A percentile compares a stretch with the other conserved stretches of the same genome.
Conservation (phyloP, 2,888 invertebrate genomes). For the Ptycholaimellus sp. region DNA sequence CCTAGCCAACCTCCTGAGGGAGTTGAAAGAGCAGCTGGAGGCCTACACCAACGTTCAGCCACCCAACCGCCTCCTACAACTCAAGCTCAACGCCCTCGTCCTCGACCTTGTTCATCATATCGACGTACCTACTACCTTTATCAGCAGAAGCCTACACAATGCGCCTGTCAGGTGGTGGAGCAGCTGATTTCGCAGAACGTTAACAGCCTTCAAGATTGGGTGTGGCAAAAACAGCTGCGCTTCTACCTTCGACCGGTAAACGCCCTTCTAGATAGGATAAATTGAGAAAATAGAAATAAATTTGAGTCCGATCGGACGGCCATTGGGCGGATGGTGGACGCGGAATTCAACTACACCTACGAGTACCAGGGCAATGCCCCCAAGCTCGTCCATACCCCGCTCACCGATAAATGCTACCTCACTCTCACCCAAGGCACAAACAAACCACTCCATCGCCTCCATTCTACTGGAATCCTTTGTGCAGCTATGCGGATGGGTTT, state of each 20-base stretch:
- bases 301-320: too few species aligned
- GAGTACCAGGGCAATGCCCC: conserved; percentile 91
- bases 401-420: conserved; percentile 89
- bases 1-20: conserved; percentile 22
- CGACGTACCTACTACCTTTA: too few species aligned
- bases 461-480: too few species aligned
- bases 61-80: conserved; percentile 38
- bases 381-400: conserved; percentile 75
- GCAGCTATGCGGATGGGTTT: conserved; percentile 68
- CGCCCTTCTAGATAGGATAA: too few species aligned
- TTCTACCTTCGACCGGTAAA: conserved; percentile 23
- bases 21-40: conserved; percentile 29
- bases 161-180: too few species aligned
- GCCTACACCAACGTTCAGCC: conserved; percentile 32
- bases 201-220: conserved; percentile 50
- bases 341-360: conserved; percentile 79
- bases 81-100: conserved; percentile 71
- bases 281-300: too few species aligned
- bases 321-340: conserved; percentile 63
- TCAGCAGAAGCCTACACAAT: too few species aligned
- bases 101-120: conserved; percentile 77
- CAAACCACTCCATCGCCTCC: too few species aligned
- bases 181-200: conserved; percentile 43
- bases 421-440: conserved; percentile 76
- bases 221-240: conserved; percentile 77